Base-by-base conservation (phyloP, 1,140 invertebrate species). In the Rhizoglyphus robini region DNA sequence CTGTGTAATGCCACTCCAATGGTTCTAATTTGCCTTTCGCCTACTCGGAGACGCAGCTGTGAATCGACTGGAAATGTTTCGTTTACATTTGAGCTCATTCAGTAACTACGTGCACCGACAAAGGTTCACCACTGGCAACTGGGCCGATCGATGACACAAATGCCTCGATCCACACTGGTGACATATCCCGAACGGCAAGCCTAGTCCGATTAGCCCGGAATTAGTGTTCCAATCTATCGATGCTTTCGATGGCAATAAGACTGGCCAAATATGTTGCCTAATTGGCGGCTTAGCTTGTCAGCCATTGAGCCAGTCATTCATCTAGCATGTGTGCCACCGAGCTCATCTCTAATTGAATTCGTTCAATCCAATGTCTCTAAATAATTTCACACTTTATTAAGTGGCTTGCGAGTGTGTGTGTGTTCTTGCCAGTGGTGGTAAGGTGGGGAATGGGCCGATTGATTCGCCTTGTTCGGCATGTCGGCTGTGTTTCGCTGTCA, bases 321-420 rank as follows among this genome's bases (percentile, higher is more conserved):
- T 46, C 41, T 46, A 46, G 15, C 41, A 15, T 46, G 15, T 46
- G 15, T 46, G 41, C 41, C 41, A 46, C 41, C 23, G 51, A 27
- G 51, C 51, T 20, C 20, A 54, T 54, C 8, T 54, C 51, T 54
- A 54, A 54, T 54, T 54, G 51, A 54, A 54, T 54, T 20, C 8
- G 23, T 8, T 54, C 51, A 54, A 5, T 54, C 51, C 31, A 54
- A 54, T 54, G 41, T 23, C 15, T 46, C 51, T 54, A 54, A 54
- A 54, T 54, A 11, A 54, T 54, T 54, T 54, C 51, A 54, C 51
- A 54, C 51, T 54, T 54, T 54, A 54, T 54, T 54, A 54, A 54
- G 51, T 54, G 8, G 51, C 51, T 54, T 54, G 20, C 23, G 8
- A 8, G 23, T 41, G 36, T 41, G 36, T 41, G 36, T n/a, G n/a